Conservation (phyloP, 2,888 invertebrate species). For the Gisinianus flammeolus region DNA sequence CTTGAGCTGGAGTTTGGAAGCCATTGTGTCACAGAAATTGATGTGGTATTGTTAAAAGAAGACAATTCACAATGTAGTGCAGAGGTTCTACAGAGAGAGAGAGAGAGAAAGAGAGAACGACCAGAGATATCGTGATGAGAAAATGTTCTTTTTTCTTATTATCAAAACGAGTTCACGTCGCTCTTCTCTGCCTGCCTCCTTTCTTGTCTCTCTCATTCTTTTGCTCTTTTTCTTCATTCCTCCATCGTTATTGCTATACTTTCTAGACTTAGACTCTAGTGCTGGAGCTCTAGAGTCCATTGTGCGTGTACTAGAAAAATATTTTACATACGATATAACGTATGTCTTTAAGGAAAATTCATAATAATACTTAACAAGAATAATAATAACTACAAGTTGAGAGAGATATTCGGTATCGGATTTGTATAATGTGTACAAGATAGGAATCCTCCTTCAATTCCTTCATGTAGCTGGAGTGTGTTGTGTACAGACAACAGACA, state of each 20-base stretch:
- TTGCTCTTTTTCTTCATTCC: neutral
- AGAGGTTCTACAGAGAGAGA: neutral
- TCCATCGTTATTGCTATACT: neutral
- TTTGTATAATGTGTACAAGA: no score
- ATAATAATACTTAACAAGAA: neutral
- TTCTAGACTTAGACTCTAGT: no score
- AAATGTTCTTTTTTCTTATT: slow-evolving; percentile 42
- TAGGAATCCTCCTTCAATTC: no score
- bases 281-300: no score
- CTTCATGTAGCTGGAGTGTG: no score
- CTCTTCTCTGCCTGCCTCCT: slow-evolving; percentile 20
- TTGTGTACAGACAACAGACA: no score
- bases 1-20: neutral
- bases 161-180: slow-evolving; percentile 42
- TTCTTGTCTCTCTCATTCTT: neutral
- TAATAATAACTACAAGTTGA: no score
- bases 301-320: no score
- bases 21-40: slow-evolving; percentile 50
- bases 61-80: slow-evolving; percentile 32
- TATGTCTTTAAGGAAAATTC: neutral
- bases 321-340: neutral
- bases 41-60: slow-evolving; percentile 48
- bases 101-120: slow-evolving; percentile 7
- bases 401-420: no score
- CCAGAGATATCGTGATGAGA: slow-evolving; percentile 47